Conservation (phyloP, 2,888 invertebrate genomes). For the Zhengitettix transpicula region DNA sequence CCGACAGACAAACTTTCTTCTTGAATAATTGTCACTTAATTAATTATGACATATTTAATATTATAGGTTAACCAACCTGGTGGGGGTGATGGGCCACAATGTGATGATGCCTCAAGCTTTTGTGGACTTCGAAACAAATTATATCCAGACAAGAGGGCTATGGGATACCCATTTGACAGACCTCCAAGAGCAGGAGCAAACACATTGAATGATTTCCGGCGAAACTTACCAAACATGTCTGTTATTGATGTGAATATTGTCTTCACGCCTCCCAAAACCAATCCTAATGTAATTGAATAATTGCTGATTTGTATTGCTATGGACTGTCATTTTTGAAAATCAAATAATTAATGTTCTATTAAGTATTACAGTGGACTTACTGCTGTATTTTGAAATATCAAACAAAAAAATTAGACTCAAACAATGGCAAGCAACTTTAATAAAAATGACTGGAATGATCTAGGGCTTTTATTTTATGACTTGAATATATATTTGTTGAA, state of each 20-base stretch:
- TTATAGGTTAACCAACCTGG: neutral
- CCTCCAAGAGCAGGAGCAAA: neutral
- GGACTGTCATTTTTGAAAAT: no score
- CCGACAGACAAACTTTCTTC: no score
- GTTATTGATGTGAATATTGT: neutral
- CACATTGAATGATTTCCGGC: neutral
- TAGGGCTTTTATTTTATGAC: no score
- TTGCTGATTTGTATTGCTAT: neutral
- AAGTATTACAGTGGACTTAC: no score
- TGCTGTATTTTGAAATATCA: no score
- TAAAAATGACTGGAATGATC: no score
- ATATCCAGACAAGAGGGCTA: neutral
- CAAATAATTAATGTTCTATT: no score
- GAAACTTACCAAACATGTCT: neutral
- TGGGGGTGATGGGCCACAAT: neutral
- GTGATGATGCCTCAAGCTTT: neutral
- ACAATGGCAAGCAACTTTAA: no score
- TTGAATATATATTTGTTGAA: no score
- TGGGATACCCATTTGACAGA: neutral
- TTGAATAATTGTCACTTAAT: no score
- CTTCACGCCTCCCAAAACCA: neutral
- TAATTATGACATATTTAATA: neutral
- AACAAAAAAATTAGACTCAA: no score
- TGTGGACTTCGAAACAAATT: neutral
- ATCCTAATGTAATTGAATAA: neutral